Conservation (phyloP, 2,113 vertebrate species). For the Rhegmatorhina hoffmannsi region DNA sequence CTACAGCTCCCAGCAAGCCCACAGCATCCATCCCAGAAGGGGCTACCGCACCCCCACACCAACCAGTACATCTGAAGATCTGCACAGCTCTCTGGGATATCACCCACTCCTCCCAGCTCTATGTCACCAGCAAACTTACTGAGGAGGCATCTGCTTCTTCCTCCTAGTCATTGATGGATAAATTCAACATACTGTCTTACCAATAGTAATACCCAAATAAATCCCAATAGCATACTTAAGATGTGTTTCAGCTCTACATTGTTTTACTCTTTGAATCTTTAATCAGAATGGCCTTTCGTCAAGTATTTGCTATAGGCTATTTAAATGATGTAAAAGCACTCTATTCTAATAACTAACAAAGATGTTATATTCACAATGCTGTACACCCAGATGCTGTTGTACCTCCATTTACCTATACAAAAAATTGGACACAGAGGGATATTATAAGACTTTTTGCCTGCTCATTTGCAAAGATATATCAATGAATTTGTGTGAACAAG, state of each 20-base stretch:
- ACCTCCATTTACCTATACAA: background rate
- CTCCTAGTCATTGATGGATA: background rate
- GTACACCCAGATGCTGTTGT: background rate
- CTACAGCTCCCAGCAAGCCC: too few relatives aligned
- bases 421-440: background rate
- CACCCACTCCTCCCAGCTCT: background rate
- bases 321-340: background rate
- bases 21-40: too few relatives aligned
- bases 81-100: too few relatives aligned
- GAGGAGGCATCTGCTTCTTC: background rate
- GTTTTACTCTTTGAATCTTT: background rate
- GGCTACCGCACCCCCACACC: too few relatives aligned
- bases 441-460: background rate
- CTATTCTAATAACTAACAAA: background rate
- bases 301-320: background rate
- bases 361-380: accelerated
- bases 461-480: background rate
- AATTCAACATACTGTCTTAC: background rate
- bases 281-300: background rate
- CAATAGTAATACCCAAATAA: background rate
- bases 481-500: background rate
- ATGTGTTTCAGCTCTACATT: background rate
- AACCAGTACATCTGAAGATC: background rate
- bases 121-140: background rate
- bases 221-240: background rate